phyloP scores from a whole-genome alignment of 2,797 vertebrate species.

The Rousettus madagascariensis region DNA sequence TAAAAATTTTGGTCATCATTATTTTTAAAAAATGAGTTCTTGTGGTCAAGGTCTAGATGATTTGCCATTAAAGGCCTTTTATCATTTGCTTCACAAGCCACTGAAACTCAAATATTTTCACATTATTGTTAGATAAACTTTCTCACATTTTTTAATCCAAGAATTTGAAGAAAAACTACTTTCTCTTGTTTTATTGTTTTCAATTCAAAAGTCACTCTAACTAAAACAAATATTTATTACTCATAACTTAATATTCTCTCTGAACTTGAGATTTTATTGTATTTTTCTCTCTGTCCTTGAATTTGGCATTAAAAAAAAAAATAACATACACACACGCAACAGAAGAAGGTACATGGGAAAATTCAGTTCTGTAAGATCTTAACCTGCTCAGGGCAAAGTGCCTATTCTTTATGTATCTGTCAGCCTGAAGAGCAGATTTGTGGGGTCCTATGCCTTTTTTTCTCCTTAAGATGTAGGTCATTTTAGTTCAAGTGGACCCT shows the following conservation, averaged over 20 bases:
- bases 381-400: neutral
- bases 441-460: neutral
- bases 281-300: slow-evolving; percentile 10
- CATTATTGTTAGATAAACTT: slow-evolving; percentile 70
- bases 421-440: neutral
- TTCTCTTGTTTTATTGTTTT: slow-evolving; percentile 69
- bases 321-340: neutral
- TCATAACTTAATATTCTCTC: neutral
- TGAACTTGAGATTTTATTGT: slow-evolving; percentile 24
- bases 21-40: slow-evolving; percentile 54
- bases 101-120: slow-evolving; percentile 41
- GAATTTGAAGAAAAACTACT: slow-evolving; percentile 65
- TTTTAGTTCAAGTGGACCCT: neutral
- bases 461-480: neutral
- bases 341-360: neutral
- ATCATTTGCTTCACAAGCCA: slow-evolving; percentile 57
- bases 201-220: slow-evolving; percentile 51
- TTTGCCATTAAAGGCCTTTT: slow-evolving; percentile 63
- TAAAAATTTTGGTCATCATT: slow-evolving; percentile 66
- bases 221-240: slow-evolving; percentile 50
- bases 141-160: slow-evolving; percentile 52
- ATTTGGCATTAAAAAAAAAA: neutral
- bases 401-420: neutral
- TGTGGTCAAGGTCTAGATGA: slow-evolving; percentile 31
- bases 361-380: neutral